Conservation (phyloP, 2,888 invertebrate genomes). For the Sinopyrophorus schimmeli region DNA sequence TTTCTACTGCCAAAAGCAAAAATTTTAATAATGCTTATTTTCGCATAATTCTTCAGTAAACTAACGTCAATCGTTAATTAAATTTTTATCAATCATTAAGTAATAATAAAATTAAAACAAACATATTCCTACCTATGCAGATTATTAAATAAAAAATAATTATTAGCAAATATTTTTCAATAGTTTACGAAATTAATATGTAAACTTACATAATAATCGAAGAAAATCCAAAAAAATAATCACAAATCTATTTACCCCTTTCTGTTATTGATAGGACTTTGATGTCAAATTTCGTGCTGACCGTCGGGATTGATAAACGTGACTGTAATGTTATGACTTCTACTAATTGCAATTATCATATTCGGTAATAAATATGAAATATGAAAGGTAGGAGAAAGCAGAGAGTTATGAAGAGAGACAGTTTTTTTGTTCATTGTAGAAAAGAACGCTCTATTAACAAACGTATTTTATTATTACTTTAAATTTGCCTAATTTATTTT, state of each 20-base stretch:
- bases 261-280: neutral
- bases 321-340: slow-evolving; percentile 14
- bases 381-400: slow-evolving; percentile 25
- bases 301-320: slow-evolving; percentile 10
- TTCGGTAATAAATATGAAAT: slow-evolving; percentile 18
- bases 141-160: neutral
- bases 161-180: too few species aligned
- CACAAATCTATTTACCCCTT: neutral
- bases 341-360: slow-evolving; percentile 16
- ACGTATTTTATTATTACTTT: too few species aligned
- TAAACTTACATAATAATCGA: slow-evolving; percentile 10
- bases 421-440: too few species aligned
- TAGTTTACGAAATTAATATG: neutral
- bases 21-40: too few species aligned
- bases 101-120: too few species aligned
- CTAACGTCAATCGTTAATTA: too few species aligned
- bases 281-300: neutral
- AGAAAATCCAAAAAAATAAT: slow-evolving; percentile 6
- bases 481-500: too few species aligned
- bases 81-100: too few species aligned
- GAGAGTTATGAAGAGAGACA: slow-evolving; percentile 6
- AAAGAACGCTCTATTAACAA: too few species aligned
- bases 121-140: too few species aligned
- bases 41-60: too few species aligned
- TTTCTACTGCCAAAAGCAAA: slow-evolving; percentile 1